A percentile compares a stretch with the other conserved stretches of the same genome.
Conservation (phyloP, 2,888 invertebrate genomes). For the Idaea dimidiata region DNA sequence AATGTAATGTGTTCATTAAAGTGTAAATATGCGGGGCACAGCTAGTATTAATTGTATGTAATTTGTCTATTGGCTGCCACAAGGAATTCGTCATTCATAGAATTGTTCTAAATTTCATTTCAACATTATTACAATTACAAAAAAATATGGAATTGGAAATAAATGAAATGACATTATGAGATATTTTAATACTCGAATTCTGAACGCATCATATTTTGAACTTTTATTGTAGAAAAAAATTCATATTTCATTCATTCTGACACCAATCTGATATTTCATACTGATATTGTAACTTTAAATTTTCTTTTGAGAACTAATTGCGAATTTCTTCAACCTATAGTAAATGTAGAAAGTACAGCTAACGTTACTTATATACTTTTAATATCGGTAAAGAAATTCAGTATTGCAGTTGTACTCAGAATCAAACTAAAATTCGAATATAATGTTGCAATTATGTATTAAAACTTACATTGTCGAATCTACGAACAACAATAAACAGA, state of each 20-base stretch:
- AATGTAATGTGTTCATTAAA: too few relatives aligned
- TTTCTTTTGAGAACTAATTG: neutral
- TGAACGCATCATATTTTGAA: neutral
- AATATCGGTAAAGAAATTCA: too few relatives aligned
- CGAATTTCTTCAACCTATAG: too few relatives aligned
- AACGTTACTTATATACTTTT: too few relatives aligned
- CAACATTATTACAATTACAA: too few relatives aligned
- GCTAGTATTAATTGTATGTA: neutral
- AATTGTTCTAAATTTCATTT: too few relatives aligned
- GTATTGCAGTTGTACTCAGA: neutral
- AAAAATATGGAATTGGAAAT: too few relatives aligned
- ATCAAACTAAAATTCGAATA: neutral
- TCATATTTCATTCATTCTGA: neutral
- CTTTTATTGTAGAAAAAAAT: neutral
- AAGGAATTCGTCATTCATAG: too few relatives aligned
- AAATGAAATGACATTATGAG: too few relatives aligned
- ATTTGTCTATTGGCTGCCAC: too few relatives aligned
- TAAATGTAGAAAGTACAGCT: too few relatives aligned
- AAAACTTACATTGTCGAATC: neutral
- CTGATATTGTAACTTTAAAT: neutral
- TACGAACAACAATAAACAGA: neutral
- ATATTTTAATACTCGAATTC: neutral
- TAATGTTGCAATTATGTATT: neutral
- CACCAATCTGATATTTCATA: neutral
- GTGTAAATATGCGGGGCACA: conserved; percentile 6